These are phyloP conservation scores for Anarrhichthys ocellatus DNA, from an alignment of 2,113 vertebrate genomes.

Conservation along the genomic window DNA sequence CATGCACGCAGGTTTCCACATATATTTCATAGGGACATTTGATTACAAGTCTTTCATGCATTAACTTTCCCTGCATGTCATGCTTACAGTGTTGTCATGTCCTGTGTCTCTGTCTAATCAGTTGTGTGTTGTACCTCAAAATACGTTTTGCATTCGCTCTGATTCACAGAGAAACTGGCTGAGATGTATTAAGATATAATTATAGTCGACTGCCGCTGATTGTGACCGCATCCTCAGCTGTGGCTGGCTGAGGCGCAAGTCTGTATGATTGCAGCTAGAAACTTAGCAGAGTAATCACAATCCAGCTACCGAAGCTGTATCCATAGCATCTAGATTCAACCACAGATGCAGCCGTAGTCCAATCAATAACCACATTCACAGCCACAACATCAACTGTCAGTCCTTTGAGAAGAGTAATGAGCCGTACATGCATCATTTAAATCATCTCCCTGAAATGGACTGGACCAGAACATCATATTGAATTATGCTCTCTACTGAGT, in stretches of 20 bases:
- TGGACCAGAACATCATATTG: neutral
- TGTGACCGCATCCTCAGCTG: neutral
- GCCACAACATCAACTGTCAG: neutral
- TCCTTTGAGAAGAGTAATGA: conserved; percentile 7
- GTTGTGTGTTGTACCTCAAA: neutral
- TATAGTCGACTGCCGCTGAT: neutral
- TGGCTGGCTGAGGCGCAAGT: neutral
- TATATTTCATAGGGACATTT: neutral
- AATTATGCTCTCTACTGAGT: neutral
- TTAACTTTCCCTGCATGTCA: neutral
- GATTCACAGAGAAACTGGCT: neutral
- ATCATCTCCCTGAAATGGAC: neutral
- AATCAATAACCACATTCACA: neutral
- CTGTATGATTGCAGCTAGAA: neutral
- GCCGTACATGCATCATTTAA: neutral
- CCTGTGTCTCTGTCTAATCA: neutral
- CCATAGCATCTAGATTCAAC: neutral
- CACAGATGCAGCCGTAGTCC: neutral
- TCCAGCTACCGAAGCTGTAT: neutral
- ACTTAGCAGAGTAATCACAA: neutral
- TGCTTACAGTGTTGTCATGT: neutral
- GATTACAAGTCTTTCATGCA: neutral
- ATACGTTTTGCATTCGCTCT: neutral
- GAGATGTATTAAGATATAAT: too few species aligned
- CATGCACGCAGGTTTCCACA: neutral